Evolutionary conservation across 2,888 invertebrate species (phyloP).

Genomic region (Branchipolynoe longqiensis): DNA sequence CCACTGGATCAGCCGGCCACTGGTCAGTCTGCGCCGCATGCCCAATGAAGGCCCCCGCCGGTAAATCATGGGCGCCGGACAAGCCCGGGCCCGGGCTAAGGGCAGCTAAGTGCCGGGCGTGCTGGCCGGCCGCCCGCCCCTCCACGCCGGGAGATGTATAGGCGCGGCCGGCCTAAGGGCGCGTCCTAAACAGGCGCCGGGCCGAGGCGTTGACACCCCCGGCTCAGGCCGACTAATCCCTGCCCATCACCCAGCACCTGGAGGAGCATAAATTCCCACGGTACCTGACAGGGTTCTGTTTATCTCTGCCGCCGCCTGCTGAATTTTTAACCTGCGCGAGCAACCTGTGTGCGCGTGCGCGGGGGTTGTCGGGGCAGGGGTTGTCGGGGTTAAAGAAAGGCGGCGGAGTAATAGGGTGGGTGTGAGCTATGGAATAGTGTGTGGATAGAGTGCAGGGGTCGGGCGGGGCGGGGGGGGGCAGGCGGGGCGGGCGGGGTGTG

Average conservation of each 20-base stretch:
- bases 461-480: too few relatives aligned
- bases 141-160: conserved; percentile 45
- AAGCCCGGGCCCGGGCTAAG: not conserved
- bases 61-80: conserved; percentile 21
- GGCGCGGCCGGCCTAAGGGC: conserved; percentile 39
- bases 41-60: conserved; percentile 12
- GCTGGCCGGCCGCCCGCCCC: not conserved
- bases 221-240: conserved; percentile 39
- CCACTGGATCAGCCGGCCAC: conserved; percentile 21
- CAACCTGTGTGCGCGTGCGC: not conserved
- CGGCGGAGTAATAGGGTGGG: not conserved
- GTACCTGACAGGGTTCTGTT: conserved; percentile 32
- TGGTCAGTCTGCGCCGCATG: conserved; percentile 40
- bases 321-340: conserved; percentile 50
- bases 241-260: conserved; percentile 54
- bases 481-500: conserved; percentile 2
- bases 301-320: conserved; percentile 54
- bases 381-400: too few relatives aligned
- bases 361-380: not conserved
- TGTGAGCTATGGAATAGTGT: not conserved
- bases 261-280: conserved; percentile 28
- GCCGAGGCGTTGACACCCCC: conserved; percentile 35
- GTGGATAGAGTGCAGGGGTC: too few relatives aligned
- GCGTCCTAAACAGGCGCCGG: conserved; percentile 46
- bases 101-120: conserved; percentile 46